Percentiles rank a stretch among this genome's conserved stretches.
Conservation (phyloP, 2,113 vertebrate genomes). For the Myotis davidii region DNA sequence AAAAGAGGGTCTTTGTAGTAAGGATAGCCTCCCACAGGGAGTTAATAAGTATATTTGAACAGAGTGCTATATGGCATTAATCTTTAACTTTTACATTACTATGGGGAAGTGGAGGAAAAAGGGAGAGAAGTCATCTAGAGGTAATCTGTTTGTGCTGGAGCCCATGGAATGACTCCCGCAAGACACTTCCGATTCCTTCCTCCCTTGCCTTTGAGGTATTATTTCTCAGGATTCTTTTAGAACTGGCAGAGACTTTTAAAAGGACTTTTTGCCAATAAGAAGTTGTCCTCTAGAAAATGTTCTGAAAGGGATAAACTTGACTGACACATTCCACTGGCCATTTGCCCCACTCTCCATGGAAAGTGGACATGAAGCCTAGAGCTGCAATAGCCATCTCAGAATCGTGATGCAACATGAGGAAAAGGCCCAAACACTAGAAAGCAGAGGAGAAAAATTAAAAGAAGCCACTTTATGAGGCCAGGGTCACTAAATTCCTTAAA, state of each 20-base stretch:
- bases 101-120: background rate
- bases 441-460: background rate
- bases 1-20: slow-evolving; percentile 15
- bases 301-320: background rate
- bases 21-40: background rate
- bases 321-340: background rate
- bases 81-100: slow-evolving; percentile 51
- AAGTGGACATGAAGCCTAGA: background rate
- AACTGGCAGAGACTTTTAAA: background rate
- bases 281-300: slow-evolving; percentile 19
- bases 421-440: background rate
- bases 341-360: background rate
- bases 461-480: background rate
- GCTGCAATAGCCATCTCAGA: background rate
- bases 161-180: background rate
- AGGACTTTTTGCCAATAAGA: background rate
- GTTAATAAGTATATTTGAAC: background rate
- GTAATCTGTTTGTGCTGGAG: background rate
- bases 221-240: background rate
- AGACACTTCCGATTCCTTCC: background rate
- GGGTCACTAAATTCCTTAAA: background rate
- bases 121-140: background rate
- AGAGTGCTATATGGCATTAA: slow-evolving; percentile 2
- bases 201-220: background rate
- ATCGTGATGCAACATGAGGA: background rate